phyloP scores from a whole-genome alignment of 2,888 invertebrate genomes.

The Hetaerina titia region DNA sequence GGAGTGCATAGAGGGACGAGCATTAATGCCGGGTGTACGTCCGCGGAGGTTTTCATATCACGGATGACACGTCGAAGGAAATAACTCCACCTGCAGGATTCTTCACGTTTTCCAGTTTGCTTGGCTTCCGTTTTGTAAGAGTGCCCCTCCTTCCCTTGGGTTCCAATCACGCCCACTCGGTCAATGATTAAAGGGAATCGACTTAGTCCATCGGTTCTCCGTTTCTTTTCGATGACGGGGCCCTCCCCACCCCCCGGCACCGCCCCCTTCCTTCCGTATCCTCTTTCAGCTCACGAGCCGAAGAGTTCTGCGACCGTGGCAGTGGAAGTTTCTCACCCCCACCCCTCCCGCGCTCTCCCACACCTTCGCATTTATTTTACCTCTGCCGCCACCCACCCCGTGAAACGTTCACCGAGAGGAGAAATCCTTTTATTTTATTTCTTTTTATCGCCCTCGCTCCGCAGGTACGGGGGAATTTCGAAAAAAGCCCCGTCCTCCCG shows the following conservation, averaged over 20 bases:
- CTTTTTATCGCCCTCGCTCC: background rate
- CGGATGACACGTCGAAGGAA: too few species aligned
- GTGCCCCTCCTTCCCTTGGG: background rate
- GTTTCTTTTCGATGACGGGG: background rate
- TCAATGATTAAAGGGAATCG: background rate
- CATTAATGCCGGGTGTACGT: too few species aligned
- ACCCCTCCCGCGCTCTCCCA: background rate
- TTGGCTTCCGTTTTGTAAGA: background rate
- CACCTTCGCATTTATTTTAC: background rate
- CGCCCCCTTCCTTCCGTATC: background rate
- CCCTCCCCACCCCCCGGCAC: background rate
- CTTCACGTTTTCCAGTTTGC: background rate
- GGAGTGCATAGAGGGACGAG: too few species aligned
- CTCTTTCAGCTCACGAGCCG: background rate
- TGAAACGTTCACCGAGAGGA: background rate
- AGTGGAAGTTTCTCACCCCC: background rate
- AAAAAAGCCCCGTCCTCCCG: background rate
- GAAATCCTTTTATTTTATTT: background rate
- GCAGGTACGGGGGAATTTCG: constrained; percentile 14
- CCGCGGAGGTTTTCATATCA: too few species aligned
- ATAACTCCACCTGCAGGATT: background rate
- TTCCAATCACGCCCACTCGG: background rate
- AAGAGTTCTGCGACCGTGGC: background rate
- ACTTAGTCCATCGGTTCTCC: background rate
- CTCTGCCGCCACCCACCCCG: background rate